Evolutionary conservation across 2,888 invertebrate species (phyloP).

Genomic region (Campopleginae sp.): DNA sequence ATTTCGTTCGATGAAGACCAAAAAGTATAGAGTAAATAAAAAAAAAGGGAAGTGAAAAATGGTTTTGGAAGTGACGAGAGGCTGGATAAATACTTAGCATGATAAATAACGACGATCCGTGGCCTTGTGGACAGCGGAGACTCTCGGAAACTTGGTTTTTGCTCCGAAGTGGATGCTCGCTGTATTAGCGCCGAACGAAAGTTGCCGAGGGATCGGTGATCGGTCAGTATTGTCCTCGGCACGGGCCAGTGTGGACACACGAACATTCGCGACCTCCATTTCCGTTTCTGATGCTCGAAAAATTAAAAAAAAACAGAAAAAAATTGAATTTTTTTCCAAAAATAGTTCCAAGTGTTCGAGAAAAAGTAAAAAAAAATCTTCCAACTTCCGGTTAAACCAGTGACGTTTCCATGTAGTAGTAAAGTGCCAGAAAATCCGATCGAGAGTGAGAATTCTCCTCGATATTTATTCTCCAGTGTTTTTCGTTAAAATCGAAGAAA

Average conservation of each 20-base stretch:
- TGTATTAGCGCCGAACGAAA: conserved; percentile 43
- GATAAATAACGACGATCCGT: not conserved
- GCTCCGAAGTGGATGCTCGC: not conserved
- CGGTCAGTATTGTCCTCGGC: conserved; percentile 77
- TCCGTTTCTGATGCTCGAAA: not conserved
- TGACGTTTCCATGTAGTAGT: not conserved
- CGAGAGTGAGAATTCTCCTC: not conserved
- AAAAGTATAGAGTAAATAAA: not conserved
- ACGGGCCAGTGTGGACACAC: conserved; percentile 74
- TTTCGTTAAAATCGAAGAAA: not conserved
- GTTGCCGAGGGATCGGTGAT: conserved; percentile 70
- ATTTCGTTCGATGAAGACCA: too few relatives aligned
- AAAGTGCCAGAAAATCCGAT: not conserved
- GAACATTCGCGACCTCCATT: conserved; percentile 26
- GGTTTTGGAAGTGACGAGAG: not conserved
- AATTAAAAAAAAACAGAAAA: not conserved
- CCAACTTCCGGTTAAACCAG: not conserved
- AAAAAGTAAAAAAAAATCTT: not conserved
- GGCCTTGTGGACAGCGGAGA: not conserved
- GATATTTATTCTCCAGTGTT: not conserved
- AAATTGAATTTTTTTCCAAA: not conserved
- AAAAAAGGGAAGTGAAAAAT: not conserved
- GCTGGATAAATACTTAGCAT: not conserved
- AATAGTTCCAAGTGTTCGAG: not conserved
- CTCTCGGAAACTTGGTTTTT: not conserved